A percentile compares a stretch with the other conserved stretches of the same genome.
These are phyloP conservation scores for Tetragnatha versicolor DNA, from an alignment of 1,140 invertebrate genomes.

Conservation along the genomic window DNA sequence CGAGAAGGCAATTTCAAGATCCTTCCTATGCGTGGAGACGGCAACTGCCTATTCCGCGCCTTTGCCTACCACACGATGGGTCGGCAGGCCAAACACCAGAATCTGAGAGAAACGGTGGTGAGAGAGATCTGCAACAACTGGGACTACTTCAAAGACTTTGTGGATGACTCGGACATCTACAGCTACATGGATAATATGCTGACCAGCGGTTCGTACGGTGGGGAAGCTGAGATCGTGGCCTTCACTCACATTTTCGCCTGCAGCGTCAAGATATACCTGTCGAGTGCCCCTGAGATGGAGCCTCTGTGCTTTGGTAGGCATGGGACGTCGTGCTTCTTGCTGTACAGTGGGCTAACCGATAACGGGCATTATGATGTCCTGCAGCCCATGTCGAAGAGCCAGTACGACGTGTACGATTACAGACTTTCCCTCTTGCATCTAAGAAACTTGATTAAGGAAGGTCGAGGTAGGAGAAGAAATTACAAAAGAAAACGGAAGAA, in stretches of 20 bases:
- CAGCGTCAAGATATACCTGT: neutral
- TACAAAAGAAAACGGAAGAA: too few relatives aligned
- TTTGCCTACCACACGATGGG: neutral
- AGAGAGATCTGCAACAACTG: neutral
- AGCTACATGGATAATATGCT: neutral
- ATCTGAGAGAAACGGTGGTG: neutral
- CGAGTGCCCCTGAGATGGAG: neutral
- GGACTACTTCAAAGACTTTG: neutral
- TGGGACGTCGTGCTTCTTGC: neutral
- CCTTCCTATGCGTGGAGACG: neutral
- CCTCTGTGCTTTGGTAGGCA: neutral
- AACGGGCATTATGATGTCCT: constrained; percentile 12
- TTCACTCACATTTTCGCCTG: neutral
- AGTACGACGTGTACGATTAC: neutral
- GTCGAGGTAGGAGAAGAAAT: too few relatives aligned
- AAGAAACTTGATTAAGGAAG: too few relatives aligned
- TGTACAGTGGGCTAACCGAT: neutral
- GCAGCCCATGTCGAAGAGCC: neutral
- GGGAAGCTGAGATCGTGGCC: neutral
- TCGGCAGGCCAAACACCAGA: neutral
- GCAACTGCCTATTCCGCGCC: constrained; percentile 1
- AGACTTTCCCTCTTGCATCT: neutral
- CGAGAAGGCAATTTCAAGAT: neutral
- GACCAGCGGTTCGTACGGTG: neutral
- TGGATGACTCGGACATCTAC: neutral